Percentiles rank a stretch among this genome's conserved stretches.
These are phyloP conservation scores for Athrips mouffetella DNA, from an alignment of 2,888 invertebrate species.

Conservation along the genomic window DNA sequence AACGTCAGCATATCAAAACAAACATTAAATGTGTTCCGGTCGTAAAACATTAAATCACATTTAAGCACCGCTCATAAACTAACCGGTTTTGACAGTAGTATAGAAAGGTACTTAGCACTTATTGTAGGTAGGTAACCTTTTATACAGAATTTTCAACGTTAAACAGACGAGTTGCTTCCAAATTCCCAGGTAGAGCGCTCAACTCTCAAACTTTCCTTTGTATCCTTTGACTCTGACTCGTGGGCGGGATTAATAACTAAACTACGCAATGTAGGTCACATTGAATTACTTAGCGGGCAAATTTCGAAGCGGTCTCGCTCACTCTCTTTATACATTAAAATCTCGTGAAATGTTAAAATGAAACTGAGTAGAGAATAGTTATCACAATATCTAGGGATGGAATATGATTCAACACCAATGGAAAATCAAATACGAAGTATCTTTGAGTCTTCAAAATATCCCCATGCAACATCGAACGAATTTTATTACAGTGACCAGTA, in stretches of 20 bases:
- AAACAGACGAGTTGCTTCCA: neutral
- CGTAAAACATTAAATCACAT: neutral
- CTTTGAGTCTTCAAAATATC: neutral
- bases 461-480: slow-evolving; percentile 1
- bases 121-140: too few species aligned
- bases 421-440: neutral
- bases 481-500: slow-evolving; percentile 2
- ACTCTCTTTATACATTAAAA: neutral
- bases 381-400: neutral
- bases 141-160: neutral
- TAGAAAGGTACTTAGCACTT: too few species aligned
- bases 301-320: slow-evolving; percentile 1
- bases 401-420: neutral
- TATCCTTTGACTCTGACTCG: neutral
- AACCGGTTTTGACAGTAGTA: neutral
- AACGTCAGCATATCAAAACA: neutral
- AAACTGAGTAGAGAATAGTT: neutral
- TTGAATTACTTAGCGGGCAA: slow-evolving; percentile 1
- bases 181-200: neutral
- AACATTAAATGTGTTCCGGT: neutral
- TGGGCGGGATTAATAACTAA: slow-evolving; percentile 4
- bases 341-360: neutral
- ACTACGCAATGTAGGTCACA: slow-evolving; percentile 7
- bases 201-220: slow-evolving; percentile 4
- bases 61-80: neutral